phyloP scores from a whole-genome alignment of 1,140 invertebrate species.

The Papilio xuthus region DNA sequence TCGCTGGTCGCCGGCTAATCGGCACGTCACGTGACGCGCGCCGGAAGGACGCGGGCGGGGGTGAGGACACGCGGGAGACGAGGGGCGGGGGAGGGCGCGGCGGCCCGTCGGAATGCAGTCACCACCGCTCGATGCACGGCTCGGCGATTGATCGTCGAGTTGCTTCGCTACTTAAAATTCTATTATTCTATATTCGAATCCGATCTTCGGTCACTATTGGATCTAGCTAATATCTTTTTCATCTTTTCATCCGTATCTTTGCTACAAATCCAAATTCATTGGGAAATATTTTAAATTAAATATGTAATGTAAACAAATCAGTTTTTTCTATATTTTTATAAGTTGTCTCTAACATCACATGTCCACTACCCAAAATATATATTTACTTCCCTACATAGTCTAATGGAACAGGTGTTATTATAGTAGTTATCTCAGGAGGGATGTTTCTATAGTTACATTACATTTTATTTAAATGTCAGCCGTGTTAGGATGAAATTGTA shows the following conservation, averaged over 20 bases:
- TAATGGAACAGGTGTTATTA: neutral
- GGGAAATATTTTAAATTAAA: neutral
- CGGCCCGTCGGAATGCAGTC: slow-evolving; percentile 78
- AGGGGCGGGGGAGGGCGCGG: slow-evolving; percentile 61
- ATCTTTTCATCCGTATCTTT: neutral
- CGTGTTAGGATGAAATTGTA: slow-evolving; percentile 72
- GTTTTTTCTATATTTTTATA: neutral
- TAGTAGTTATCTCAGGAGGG: neutral
- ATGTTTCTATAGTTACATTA: neutral
- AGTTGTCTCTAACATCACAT: neutral
- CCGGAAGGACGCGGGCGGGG: slow-evolving; percentile 72
- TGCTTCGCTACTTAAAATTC: slow-evolving; percentile 50
- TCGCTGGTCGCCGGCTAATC: slow-evolving; percentile 71
- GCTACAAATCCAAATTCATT: neutral
- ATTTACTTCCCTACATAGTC: neutral
- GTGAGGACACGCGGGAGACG: slow-evolving; percentile 65
- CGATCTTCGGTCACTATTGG: slow-evolving; percentile 17
- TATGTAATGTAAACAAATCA: neutral
- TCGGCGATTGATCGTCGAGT: slow-evolving; percentile 75
- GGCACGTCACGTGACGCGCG: slow-evolving; percentile 77
- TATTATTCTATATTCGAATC: slow-evolving; percentile 37
- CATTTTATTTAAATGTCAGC: slow-evolving; percentile 41
- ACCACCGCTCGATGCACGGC: slow-evolving; percentile 74
- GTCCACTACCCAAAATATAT: neutral
- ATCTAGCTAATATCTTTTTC: neutral